Evolutionary conservation across 2,888 invertebrate genomes (phyloP), one percentile per base, ranked within the genome.

Genomic region (Aphodius sticticus): DNA sequence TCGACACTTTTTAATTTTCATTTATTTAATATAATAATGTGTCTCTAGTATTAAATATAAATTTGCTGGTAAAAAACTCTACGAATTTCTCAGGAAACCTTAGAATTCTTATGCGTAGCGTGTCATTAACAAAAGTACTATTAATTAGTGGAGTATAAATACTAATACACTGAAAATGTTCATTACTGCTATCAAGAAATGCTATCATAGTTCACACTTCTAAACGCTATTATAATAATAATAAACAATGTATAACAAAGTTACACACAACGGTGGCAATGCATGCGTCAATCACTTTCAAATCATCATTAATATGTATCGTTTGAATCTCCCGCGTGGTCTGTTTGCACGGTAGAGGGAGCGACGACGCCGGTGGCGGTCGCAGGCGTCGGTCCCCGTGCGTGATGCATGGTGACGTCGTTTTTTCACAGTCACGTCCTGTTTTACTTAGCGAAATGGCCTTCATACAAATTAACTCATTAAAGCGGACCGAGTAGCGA

Each of bases 381-480:
- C 53, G 12, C 53, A 53, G 53, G 53, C 53, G 53, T 53, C 12
- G 53, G 53, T 53, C 53, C 9, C 53, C 53, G 53, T 53, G 53
- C 53, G 53, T 53, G 53, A 53, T 53, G 6, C 53, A 53, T 53
- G 53, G 53, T 12, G 53, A 12, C 53, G 53, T 2, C 53, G 53
- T 53, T 53, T 53, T 53, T 53, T 53, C 53, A 12, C 53, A 7
- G 53, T 53, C 53, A 53, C 53, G 53, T 53, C 53, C 53, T 53
- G 53, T 53, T 53, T 53, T 53, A 53, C 53, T 53, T 53, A 53
- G 53, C 53, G 12, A 53, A 53, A 53, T 53, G 12, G 53, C 53
- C 53, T 53, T 53, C 53, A 53, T 53, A 53, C 53, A 53, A 53
- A 53, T 53, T 53, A 53, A 53, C 53, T 53, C 53, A 53, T 53